Conservation (phyloP, 2,888 invertebrate genomes). For the Idaea straminata region DNA sequence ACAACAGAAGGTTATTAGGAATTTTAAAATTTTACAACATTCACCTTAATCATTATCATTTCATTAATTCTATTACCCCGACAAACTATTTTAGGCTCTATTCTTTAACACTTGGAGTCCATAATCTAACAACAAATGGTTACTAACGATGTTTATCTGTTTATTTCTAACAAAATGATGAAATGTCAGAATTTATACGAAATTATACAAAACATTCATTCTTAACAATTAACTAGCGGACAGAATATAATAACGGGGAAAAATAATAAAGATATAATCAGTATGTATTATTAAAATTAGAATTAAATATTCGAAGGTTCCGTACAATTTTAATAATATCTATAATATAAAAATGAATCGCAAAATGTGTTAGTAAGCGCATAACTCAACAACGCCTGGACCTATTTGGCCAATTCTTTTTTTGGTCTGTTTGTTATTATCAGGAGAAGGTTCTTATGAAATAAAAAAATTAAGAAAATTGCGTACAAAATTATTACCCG, state of each 20-base stretch:
- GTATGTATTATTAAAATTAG: constrained; percentile 4
- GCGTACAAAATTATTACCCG: no score
- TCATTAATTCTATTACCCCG: neutral
- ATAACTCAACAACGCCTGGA: no score
- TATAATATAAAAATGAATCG: no score
- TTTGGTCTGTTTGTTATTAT: no score
- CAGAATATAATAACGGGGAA: constrained; percentile 22
- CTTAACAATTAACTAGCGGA: constrained; percentile 22
- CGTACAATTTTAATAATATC: no score
- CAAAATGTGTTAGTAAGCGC: no score
- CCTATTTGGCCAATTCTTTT: no score
- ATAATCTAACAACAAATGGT: neutral
- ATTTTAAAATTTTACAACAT: neutral
- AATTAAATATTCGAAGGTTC: constrained; percentile 7
- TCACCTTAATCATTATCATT: neutral
- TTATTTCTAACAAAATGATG: constrained; percentile 16
- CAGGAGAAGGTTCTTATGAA: no score
- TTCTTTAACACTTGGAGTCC: neutral
- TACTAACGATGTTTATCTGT: constrained; percentile 3
- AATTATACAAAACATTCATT: constrained; percentile 19
- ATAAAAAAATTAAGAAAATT: no score
- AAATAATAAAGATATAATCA: constrained; percentile 18
- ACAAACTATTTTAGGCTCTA: neutral
- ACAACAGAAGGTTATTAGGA: neutral
- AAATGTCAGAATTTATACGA: constrained; percentile 22